A percentile compares a stretch with the other conserved stretches of the same genome.
Evolutionary conservation across 2,888 invertebrate species (phyloP).

Genomic region (Drosophila paranaensis): DNA sequence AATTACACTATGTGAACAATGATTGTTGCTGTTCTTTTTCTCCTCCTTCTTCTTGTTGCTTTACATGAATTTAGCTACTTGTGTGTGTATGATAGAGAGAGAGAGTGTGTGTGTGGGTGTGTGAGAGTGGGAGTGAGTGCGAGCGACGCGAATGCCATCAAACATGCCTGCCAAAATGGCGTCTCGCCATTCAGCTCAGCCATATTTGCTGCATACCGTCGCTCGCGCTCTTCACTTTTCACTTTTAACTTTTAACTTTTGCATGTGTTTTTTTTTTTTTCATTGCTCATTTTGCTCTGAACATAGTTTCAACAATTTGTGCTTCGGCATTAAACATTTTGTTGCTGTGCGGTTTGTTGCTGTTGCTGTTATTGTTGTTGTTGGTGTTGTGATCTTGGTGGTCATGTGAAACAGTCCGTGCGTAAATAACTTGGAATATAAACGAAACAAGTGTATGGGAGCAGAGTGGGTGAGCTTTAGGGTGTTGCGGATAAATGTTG

Average conservation of each 20-base stretch:
- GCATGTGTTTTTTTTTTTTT: constrained; percentile 35
- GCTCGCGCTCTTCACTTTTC: constrained; percentile 32
- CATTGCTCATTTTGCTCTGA: constrained; percentile 37
- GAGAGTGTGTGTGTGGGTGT: constrained; percentile 21
- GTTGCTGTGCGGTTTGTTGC: constrained; percentile 54
- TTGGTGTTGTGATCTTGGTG: constrained; percentile 48
- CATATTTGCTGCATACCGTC: constrained; percentile 37
- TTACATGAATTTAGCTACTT: constrained; percentile 65
- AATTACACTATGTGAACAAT: constrained; percentile 78
- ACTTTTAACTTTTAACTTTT: constrained; percentile 23
- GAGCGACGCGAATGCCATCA: constrained; percentile 19
- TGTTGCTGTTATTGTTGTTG: constrained; percentile 38
- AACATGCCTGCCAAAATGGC: constrained; percentile 51
- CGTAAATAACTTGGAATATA: constrained; percentile 66
- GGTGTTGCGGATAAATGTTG: constrained; percentile 20
- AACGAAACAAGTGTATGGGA: constrained; percentile 23
- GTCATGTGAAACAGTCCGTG: constrained; percentile 76
- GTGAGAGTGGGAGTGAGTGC: constrained; percentile 24
- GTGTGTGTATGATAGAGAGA: constrained; percentile 25
- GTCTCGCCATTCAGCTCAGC: constrained; percentile 39
- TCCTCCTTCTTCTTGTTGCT: constrained; percentile 35
- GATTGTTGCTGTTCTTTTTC: constrained; percentile 36
- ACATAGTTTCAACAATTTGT: constrained; percentile 64
- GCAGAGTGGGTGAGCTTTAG: neutral
- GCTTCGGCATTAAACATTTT: constrained; percentile 73